Evolutionary conservation across 1,140 invertebrate genomes (phyloP).

Genomic region (Oryctes rhinoceros): DNA sequence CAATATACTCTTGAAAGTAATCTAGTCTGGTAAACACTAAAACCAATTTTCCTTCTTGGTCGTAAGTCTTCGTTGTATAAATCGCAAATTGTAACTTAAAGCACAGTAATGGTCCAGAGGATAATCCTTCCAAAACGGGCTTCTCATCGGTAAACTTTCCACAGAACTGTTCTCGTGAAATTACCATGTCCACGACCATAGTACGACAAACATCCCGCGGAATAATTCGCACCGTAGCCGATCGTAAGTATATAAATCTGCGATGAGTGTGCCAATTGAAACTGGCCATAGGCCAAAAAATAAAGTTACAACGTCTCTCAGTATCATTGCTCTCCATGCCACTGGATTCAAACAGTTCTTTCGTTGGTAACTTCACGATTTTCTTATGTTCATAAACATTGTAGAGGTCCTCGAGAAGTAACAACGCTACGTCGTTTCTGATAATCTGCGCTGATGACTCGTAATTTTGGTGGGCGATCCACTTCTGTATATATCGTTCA

Average conservation of each 20-base stretch:
- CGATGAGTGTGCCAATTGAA: background rate
- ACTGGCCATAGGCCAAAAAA: background rate
- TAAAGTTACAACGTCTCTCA: background rate
- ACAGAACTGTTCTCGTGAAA: constrained; percentile 4
- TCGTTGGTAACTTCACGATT: background rate
- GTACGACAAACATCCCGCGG: background rate
- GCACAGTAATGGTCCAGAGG: background rate
- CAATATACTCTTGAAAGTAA: constrained; percentile 11
- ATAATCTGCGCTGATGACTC: background rate
- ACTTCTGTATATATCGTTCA: background rate
- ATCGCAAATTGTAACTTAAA: background rate
- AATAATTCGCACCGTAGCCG: background rate
- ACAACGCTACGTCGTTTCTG: constrained; percentile 2
- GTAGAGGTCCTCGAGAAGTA: background rate
- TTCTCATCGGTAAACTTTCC: background rate
- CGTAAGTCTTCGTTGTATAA: constrained; percentile 1
- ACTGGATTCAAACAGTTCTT: background rate
- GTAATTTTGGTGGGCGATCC: constrained; percentile 12
- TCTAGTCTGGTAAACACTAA: constrained; percentile 5
- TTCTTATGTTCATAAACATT: background rate
- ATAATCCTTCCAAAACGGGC: background rate
- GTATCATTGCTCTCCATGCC: background rate
- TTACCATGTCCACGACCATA: background rate
- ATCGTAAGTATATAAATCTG: background rate
- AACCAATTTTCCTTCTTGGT: background rate